phyloP scores from a whole-genome alignment of 2,113 vertebrate genomes.

The Cisticola juncidis region DNA sequence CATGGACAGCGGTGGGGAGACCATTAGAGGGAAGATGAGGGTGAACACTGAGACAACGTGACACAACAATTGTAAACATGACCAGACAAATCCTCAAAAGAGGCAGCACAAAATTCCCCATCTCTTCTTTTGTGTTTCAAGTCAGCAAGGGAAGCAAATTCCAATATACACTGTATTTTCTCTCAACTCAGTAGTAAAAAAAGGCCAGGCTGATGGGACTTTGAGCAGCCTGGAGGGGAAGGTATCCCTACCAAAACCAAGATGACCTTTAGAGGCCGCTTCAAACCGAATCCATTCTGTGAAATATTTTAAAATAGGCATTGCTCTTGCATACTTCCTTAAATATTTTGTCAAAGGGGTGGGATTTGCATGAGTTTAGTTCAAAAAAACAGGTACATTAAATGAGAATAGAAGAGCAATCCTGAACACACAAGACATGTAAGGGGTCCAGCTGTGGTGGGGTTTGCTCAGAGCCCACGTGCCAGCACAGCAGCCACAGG shows the following conservation, averaged over 20 bases:
- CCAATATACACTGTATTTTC: background rate
- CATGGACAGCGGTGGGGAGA: background rate
- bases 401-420: background rate
- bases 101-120: background rate
- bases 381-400: background rate
- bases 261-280: background rate
- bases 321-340: background rate
- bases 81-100: background rate
- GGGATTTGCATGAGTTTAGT: background rate
- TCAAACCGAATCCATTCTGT: background rate
- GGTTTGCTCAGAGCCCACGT: background rate
- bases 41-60: background rate
- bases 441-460: background rate
- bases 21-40: background rate
- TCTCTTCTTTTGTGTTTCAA: background rate
- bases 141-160: background rate
- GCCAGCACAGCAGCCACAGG: background rate
- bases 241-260: background rate
- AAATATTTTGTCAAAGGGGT: background rate
- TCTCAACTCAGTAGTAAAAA: background rate
- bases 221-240: background rate
- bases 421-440: rapidly evolving
- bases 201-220: background rate
- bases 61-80: background rate
- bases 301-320: background rate